Evolutionary conservation across 2,797 vertebrate species (phyloP), one percentile per base, ranked within the genome.

Genomic region (Hafferia zeledoni): DNA sequence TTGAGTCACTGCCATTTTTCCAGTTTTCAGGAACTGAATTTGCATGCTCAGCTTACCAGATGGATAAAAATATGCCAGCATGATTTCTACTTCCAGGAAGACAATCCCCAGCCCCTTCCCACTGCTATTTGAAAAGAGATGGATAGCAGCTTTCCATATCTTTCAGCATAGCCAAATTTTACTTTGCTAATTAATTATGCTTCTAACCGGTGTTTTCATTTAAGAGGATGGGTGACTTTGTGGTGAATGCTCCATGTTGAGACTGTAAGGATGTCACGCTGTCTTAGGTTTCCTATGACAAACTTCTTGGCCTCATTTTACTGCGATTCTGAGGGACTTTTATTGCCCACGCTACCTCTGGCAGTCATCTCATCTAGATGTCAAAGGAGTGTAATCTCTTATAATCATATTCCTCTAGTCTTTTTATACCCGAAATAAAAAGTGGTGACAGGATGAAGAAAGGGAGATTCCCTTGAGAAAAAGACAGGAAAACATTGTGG

Each of bases 41-140:
- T 85, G 6, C 30, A 81, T 53, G 35, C 27, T 94, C 7, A 55
- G 25, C 28, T 90, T 84, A 13, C 44, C 75, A 95, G 81, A 57
- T 67, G 46, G 71, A 87, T 39, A 55, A 61, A n/a, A 87, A 57
- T 50, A 89, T 47, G 33, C 33, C 37, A 83, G 37, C 19, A 33
- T 43, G 27, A 47, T 83, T 92, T 53, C 53, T 85, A 14, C 41
- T 67, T 27, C 30, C 59, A 88, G 59, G 23, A 92, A 90, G 67
- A 65, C 44, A 55, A 49, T 6, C 31, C 28, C 37, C 63, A 87
- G 33, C 9, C 39, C 6, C 64, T 84, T 89, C 60, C 60, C 28
- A 80, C 57, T 56, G 30, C 24, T 77, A 17, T 83, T 77, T 85
- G 68, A 87, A 90, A 94, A 92, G 17, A 93, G 22, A 55, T n/a